Percentiles rank a stretch among this genome's conserved stretches.
These are phyloP conservation scores for Subanguina moxae DNA, from an alignment of 1,140 invertebrate species.

Conservation along the genomic window DNA sequence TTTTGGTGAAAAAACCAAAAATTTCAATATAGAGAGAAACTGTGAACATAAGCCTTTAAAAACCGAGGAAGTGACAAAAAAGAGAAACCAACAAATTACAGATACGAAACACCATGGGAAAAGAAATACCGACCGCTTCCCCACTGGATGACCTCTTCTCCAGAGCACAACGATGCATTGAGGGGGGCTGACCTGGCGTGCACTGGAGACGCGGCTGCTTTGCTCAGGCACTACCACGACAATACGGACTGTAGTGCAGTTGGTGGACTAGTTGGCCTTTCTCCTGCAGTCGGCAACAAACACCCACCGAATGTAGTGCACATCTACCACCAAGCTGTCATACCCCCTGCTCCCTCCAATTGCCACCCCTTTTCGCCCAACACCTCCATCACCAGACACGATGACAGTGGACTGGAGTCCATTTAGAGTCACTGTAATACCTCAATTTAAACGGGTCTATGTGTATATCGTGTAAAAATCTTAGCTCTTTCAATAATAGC, in stretches of 20 bases:
- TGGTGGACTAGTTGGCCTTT: not conserved
- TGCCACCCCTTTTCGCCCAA: constrained; percentile 22
- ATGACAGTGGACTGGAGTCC: constrained; percentile 35
- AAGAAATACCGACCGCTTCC: constrained; percentile 28
- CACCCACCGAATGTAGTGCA: not conserved
- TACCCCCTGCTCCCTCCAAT: not conserved
- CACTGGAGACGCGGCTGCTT: constrained; percentile 10
- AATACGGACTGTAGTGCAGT: not conserved
- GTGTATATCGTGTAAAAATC: no score
- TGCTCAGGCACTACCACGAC: not conserved
- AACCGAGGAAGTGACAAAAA: not conserved
- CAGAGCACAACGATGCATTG: not conserved
- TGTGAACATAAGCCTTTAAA: not conserved
- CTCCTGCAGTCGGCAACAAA: not conserved
- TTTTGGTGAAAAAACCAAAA: no score
- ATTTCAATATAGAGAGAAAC: not conserved
- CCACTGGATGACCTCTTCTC: not conserved
- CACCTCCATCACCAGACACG: constrained; percentile 23
- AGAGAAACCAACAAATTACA: constrained; percentile 9
- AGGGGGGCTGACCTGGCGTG: not conserved
- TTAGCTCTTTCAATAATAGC: no score
- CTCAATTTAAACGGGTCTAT: no score
- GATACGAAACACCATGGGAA: constrained; percentile 33
- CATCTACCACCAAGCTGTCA: not conserved
- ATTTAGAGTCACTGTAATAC: constrained; percentile 8